A percentile compares a stretch with the other conserved stretches of the same genome.
Conservation (phyloP, 2,113 vertebrate genomes). For the Hypomesus transpacificus region DNA sequence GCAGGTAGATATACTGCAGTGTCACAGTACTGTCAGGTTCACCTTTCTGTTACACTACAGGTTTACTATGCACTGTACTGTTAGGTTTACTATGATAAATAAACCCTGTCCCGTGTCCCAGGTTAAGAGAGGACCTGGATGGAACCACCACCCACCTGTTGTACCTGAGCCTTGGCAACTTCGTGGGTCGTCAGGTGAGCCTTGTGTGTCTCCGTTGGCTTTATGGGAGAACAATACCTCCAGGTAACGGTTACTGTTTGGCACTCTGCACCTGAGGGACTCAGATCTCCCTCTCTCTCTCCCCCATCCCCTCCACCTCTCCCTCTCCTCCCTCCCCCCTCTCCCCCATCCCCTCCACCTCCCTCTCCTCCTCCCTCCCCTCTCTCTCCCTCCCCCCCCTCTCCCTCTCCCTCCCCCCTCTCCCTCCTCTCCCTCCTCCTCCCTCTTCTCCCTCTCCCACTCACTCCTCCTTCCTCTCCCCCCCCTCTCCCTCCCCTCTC, state of each 20-base stretch:
- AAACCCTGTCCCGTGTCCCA: slow-evolving; percentile 27
- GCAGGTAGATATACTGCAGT: slow-evolving; percentile 67
- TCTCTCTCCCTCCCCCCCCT: neutral
- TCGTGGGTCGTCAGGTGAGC: slow-evolving; percentile 75
- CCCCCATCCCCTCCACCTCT: too few relatives aligned
- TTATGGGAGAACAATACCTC: neutral
- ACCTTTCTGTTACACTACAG: neutral
- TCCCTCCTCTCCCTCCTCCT: too few relatives aligned
- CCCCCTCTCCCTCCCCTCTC: neutral
- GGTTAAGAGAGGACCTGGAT: slow-evolving; percentile 73
- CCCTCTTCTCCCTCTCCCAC: slow-evolving; percentile 28
- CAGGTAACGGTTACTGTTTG: too few relatives aligned
- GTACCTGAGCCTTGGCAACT: slow-evolving; percentile 53
- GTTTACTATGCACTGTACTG: too few relatives aligned
- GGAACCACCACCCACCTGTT: slow-evolving; percentile 65
- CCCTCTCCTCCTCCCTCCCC: neutral
- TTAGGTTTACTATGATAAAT: too few relatives aligned
- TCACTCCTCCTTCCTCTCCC: neutral
- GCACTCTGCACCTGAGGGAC: too few relatives aligned
- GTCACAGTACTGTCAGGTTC: neutral
- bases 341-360: slow-evolving; percentile 23
- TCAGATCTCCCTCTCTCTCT: too few relatives aligned
- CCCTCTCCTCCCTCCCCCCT: neutral
- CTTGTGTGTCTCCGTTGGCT: neutral
- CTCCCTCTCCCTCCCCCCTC: neutral